These are phyloP conservation scores for Chromis chromis DNA, from an alignment of 2,797 vertebrate genomes.

Conservation along the genomic window DNA sequence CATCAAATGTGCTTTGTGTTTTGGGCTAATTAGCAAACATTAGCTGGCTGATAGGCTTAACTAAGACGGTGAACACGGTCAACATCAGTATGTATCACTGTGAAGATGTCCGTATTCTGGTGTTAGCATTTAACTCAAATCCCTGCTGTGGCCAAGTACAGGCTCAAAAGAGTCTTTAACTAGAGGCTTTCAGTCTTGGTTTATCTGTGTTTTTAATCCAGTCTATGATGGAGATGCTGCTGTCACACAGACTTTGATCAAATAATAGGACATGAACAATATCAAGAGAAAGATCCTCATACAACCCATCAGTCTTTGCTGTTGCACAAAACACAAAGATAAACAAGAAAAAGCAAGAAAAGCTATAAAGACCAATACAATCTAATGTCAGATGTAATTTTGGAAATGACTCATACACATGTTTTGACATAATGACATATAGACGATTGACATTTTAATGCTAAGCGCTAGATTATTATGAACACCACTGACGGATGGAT, in stretches of 20 bases:
- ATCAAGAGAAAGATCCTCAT: no score
- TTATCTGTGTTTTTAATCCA: no score
- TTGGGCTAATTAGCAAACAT: not conserved
- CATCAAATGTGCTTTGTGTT: not conserved
- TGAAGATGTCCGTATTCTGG: not conserved
- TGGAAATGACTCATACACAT: not conserved
- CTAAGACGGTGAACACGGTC: not conserved
- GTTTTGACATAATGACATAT: not conserved
- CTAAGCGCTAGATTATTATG: constrained; percentile 3
- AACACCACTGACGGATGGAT: not conserved
- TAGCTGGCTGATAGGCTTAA: not conserved
- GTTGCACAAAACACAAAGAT: no score
- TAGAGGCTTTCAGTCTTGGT: no score
- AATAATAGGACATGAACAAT: no score
- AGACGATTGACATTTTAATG: not conserved
- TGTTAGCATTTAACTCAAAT: not conserved
- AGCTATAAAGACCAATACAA: no score
- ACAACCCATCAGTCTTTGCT: no score
- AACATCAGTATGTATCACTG: not conserved
- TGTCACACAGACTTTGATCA: no score
- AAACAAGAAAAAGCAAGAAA: no score
- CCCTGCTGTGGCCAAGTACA: not conserved
- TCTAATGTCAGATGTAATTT: not conserved
- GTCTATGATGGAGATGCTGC: no score
- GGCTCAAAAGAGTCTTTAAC: not conserved